A percentile compares a stretch with the other conserved stretches of the same genome.
Evolutionary conservation across 2,113 vertebrate genomes (phyloP).

Genomic region (Neodontobutis hainanensis): DNA sequence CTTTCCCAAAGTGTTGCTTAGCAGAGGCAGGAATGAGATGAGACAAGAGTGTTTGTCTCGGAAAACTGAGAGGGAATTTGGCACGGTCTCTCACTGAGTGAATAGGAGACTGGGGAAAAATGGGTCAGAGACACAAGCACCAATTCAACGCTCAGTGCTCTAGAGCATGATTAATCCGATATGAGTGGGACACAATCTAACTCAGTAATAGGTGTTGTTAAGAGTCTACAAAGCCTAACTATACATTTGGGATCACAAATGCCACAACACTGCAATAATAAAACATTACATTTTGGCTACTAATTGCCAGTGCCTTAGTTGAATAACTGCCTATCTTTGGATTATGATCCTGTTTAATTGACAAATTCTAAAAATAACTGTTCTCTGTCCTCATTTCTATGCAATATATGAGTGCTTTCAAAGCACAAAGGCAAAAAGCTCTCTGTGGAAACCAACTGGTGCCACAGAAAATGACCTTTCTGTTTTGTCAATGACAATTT

Average conservation of each 20-base stretch:
- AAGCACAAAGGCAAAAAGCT: constrained; percentile 12
- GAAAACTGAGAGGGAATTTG: constrained; percentile 19
- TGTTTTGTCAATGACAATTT: constrained; percentile 25
- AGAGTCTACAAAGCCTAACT: neutral
- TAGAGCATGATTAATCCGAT: constrained; percentile 20
- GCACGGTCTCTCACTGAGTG: constrained; percentile 24
- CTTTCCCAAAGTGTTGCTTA: constrained; percentile 27
- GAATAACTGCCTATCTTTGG: neutral
- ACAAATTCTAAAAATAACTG: neutral
- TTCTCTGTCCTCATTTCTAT: neutral
- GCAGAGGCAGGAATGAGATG: constrained; percentile 12
- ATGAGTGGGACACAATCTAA: constrained; percentile 7
- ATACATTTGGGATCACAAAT: neutral
- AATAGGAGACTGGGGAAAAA: constrained; percentile 45
- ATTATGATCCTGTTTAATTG: neutral
- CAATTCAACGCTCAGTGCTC: constrained; percentile 38
- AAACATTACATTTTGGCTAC: neutral
- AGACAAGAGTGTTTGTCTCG: constrained; percentile 22
- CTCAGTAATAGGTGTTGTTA: neutral
- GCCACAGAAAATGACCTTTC: constrained; percentile 31
- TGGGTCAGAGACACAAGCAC: constrained; percentile 44
- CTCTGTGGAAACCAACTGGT: constrained; percentile 17
- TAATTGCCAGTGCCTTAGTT: neutral
- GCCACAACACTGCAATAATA: constrained; percentile 1
- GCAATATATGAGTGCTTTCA: neutral